Evolutionary conservation across 2,888 invertebrate genomes (phyloP).

Genomic region (Galeopsomyia nigrocyanea): DNA sequence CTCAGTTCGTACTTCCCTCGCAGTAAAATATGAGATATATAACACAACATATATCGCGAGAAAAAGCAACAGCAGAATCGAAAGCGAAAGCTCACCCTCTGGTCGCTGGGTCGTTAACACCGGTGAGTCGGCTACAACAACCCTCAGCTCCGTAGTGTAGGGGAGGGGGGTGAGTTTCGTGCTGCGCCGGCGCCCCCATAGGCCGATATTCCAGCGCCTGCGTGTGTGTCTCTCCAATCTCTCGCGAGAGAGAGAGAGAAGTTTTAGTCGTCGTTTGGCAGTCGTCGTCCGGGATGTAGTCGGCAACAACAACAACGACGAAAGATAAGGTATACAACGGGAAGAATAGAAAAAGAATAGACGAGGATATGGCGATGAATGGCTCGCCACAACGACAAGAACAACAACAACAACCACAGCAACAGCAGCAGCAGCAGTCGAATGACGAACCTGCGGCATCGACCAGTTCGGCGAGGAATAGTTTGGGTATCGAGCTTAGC

Average conservation of each 20-base stretch:
- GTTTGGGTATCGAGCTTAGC: slow-evolving; percentile 60
- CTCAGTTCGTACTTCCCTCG: too few species aligned
- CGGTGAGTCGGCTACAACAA: slow-evolving; percentile 21
- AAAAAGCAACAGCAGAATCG: slow-evolving; percentile 20
- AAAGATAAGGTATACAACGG: background rate
- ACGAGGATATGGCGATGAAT: slow-evolving; percentile 56
- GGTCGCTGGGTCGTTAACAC: background rate
- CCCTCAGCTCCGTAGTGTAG: slow-evolving; percentile 9
- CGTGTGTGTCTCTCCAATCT: slow-evolving; percentile 40
- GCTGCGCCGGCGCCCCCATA: background rate
- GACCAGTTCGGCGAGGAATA: slow-evolving; percentile 33
- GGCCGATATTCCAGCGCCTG: slow-evolving; percentile 62
- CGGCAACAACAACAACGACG: background rate
- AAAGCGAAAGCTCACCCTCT: slow-evolving; percentile 17
- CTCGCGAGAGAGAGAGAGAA: background rate
- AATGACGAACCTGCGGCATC: slow-evolving; percentile 48
- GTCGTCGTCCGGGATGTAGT: background rate
- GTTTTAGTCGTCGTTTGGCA: background rate
- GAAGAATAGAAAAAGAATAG: background rate
- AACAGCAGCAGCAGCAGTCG: slow-evolving; percentile 59
- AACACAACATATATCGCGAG: background rate
- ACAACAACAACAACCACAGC: slow-evolving; percentile 51
- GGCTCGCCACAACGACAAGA: slow-evolving; percentile 62
- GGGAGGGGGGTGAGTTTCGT: slow-evolving; percentile 3
- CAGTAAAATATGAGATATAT: too few species aligned